Percentiles rank a stretch among this genome's conserved stretches.
Evolutionary conservation across 2,797 vertebrate species (phyloP).

Genomic region (Clarias pachynema): DNA sequence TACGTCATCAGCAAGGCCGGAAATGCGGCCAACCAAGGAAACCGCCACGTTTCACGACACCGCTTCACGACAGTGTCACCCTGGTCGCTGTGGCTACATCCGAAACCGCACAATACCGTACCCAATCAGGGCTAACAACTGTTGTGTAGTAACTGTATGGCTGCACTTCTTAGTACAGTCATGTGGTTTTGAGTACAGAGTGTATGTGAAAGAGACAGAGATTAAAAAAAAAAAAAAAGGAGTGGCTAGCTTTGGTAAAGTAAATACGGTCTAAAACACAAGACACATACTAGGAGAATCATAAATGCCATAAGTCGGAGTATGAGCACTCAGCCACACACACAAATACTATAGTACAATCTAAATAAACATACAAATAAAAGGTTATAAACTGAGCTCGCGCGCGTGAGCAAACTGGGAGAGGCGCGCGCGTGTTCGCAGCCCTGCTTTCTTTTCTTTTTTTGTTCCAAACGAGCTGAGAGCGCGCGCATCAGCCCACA

Average conservation of each 20-base stretch:
- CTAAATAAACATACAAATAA: neutral
- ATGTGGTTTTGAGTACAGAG: neutral
- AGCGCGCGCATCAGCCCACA: neutral
- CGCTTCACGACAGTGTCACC: conserved; percentile 11
- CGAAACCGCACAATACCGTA: neutral
- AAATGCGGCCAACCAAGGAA: conserved; percentile 46
- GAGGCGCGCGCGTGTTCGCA: neutral
- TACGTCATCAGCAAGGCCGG: conserved; percentile 21
- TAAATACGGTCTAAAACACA: neutral
- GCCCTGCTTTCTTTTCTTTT: neutral
- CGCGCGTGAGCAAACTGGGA: neutral
- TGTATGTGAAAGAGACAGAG: neutral
- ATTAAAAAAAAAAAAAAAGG: neutral
- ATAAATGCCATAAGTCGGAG: neutral
- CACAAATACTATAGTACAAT: neutral
- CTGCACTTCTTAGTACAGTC: neutral
- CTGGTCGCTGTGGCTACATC: neutral
- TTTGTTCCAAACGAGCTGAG: conserved; percentile 18
- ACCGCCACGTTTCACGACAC: conserved; percentile 34
- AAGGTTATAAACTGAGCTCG: neutral
- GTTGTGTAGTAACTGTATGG: neutral
- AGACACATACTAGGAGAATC: neutral
- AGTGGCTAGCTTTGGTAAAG: neutral
- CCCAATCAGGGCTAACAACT: neutral
- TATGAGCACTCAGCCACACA: neutral